phyloP scores from a whole-genome alignment of 2,113 vertebrate species.

The Saccopteryx bilineata region DNA sequence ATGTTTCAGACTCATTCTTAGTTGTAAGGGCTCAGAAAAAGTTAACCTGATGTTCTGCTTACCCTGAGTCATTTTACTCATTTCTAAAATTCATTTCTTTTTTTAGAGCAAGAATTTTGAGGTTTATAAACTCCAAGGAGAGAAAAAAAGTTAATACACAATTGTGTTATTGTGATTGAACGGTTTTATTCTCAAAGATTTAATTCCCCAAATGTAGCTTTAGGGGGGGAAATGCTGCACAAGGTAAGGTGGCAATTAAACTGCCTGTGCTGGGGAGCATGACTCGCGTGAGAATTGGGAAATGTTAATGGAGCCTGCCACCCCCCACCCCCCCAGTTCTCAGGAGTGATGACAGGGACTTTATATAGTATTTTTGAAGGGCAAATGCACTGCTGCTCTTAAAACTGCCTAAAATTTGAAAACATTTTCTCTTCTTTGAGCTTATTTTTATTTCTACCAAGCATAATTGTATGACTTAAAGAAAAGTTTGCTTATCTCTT shows the following conservation, averaged over 20 bases:
- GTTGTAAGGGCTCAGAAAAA: neutral
- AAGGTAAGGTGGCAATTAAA: conserved; percentile 47
- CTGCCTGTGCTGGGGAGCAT: neutral
- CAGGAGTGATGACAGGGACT: neutral
- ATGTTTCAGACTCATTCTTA: neutral
- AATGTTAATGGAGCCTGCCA: neutral
- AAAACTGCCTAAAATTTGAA: conserved; percentile 47
- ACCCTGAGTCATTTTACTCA: conserved; percentile 47
- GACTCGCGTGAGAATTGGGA: neutral
- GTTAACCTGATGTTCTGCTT: neutral
- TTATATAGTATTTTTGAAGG: conserved; percentile 58
- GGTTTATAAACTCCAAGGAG: conserved; percentile 70
- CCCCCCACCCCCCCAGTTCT: neutral
- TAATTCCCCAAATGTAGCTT: conserved; percentile 67
- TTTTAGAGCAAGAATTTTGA: conserved; percentile 37
- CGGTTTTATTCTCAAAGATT: conserved; percentile 64
- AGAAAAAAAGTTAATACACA: conserved; percentile 43
- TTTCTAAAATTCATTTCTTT: conserved; percentile 69
- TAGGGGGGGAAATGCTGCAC: neutral
- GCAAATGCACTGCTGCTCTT: conserved; percentile 45
- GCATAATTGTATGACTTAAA: conserved; percentile 50
- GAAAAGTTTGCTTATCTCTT: conserved; percentile 60
- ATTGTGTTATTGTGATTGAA: conserved; percentile 55
- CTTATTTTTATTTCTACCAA: conserved; percentile 55
- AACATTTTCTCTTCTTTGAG: conserved; percentile 26